Evolutionary conservation across 2,113 vertebrate genomes (phyloP), one percentile per base, ranked within the genome.

Genomic region (Paratilapia polleni): DNA sequence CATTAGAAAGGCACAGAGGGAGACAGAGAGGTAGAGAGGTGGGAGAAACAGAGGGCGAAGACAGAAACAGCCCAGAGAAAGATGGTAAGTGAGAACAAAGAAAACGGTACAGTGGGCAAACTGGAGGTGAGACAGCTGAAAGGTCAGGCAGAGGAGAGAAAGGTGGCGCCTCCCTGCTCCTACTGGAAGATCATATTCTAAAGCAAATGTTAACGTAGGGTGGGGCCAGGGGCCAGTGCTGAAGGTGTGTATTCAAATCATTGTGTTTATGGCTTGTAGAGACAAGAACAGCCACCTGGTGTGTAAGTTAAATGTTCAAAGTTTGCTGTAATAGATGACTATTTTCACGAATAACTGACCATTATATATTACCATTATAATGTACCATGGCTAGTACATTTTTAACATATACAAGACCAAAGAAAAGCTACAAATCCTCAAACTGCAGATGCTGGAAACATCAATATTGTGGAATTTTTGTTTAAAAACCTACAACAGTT

Each of bases 151-250:
- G 24, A 31, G 24, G n/a, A 49, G 64, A 57, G 75, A 61, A 6
- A 74, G 28, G 77, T 10, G 64, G 61, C 9, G 3, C 61, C 78
- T 66, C 62, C 17, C 59, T 73, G 68, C n/a, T 88, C 20, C 22
- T 77, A 36, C 75, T 19, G 81, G 36, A 89, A 63, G 49, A 89
- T 92, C 84, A 49, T 43, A 61, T 88, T 81, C 41, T 89, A 87
- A 88, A 89, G 59, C 62, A 86, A 93, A 95, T 94, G 89, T 95
- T 95, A 78, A 88, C 70, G 9, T 74, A 90, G 83, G 91, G 90
- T 13, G 80, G 88, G 77, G 85, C 60, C 17, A 10, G 57, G 64
- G 47, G 56, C 1, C 20, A 68, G 78, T 14, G 38, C 36, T 47
- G 36, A 2, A 64, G 62, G 34, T 19, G 60, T 81, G n/a, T 47